Conservation (phyloP, 1,140 invertebrate genomes). For the Camponotus vicinus region DNA sequence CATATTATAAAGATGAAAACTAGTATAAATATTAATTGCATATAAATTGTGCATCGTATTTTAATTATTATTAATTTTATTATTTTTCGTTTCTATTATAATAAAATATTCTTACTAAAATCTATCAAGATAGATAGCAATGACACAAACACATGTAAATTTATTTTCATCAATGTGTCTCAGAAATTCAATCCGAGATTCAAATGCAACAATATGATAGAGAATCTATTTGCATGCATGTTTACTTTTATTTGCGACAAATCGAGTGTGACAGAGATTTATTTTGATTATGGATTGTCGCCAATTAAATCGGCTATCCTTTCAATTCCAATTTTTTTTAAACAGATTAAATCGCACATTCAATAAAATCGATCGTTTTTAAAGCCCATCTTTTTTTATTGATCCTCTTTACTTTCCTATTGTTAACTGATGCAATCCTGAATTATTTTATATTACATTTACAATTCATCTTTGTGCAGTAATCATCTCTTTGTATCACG, state of each 20-base stretch:
- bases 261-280: background rate
- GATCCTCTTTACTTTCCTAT: background rate
- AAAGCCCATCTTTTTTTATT: background rate
- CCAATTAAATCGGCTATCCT: background rate
- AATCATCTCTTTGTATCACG: conserved; percentile 50
- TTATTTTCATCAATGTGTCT: conserved; percentile 7
- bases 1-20: background rate
- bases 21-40: background rate
- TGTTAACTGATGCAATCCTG: conserved; percentile 37
- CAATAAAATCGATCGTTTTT: conserved; percentile 28
- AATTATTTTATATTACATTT: background rate
- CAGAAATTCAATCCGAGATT: conserved; percentile 11
- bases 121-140: background rate
- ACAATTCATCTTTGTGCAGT: background rate
- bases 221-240: conserved; percentile 10
- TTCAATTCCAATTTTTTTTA: conserved; percentile 26
- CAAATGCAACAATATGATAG: background rate
- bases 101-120: background rate
- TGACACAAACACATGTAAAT: background rate
- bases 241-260: conserved; percentile 11
- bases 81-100: background rate
- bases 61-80: background rate
- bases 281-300: background rate
- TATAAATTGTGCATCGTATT: background rate
- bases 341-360: background rate